Base-by-base conservation (phyloP, 1,140 invertebrate genomes). In the Anastrepha obliqua region DNA sequence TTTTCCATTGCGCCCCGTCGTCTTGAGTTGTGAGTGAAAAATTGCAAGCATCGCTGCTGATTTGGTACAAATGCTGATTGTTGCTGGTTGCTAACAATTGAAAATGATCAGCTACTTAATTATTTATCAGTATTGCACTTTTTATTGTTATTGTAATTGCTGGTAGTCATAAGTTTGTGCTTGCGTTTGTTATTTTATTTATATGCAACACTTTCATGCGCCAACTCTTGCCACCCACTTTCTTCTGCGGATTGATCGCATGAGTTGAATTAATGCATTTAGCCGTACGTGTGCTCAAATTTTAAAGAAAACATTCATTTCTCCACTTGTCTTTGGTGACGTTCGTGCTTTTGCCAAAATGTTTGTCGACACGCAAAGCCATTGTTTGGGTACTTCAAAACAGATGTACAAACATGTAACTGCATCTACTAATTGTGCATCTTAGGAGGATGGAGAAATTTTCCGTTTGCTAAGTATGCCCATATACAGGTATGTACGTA, bases 11-110 rank as follows among this genome's bases (percentile, higher is more conserved):
- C 85, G 13, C 29, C 29, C 29, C 39, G 85, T 51, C 11, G 20
- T 39, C 44, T 47, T 59, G 15, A 78, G 17, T 58, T 58, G 15
- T 29, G 78, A 17, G 85, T 59, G 85, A 86, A 86, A 20, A 64
- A 86, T 87, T 89, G 89, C 90, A 91, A 90, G 91, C 91, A 90
- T 92, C 90, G 91, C 88, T 92, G 91, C 90, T 90, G 90, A 92
- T 92, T 92, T 92, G 91, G 91, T 92, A 89, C 91, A 92, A 90
- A 89, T 89, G 87, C 5, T 81, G 42, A 47, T 81, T 81, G 42
- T 81, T 29, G 42, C 47, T 87, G 15, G 11, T 81, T 42, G 74
- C 74, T 29, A 17, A 9, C 74, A 81, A 81, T 81, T 81, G 74
- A 51, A 81, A 81, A n/a, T 81, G 74, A 81, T 81, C 74, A 29